Base-by-base conservation (phyloP, 2,797 vertebrate genomes). In the Myripristis murdjan region DNA sequence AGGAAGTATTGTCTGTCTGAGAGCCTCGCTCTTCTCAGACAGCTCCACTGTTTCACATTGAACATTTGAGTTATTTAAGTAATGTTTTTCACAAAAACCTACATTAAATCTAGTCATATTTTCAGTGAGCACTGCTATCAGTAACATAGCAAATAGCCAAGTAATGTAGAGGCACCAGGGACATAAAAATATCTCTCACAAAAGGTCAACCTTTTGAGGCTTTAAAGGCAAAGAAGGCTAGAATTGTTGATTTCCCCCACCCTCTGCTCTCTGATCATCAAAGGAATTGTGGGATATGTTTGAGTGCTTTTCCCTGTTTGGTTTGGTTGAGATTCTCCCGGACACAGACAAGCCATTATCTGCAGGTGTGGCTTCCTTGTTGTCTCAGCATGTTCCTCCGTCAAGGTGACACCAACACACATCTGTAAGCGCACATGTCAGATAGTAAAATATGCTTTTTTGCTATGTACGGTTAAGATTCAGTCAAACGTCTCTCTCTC, bases 271-370 rank as follows among this genome's bases (percentile, higher is more conserved):
- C 72, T 33, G 59, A 44, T 81, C 53, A 86, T 86, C 70, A 85
- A 75, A 82, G 63, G 69, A 83, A 77, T 58, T 75, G 59, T 63
- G 7, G 56, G 66, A 76, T 56, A 70, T 16, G 35, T 71, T 67
- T 80, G 84, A 90, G 84, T 88, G 87, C 79, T 90, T 91, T 88
- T 87, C 69, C 60, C 63, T 90, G 85, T 91, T 81, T 57, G 57
- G 56, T 57, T 85, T 83, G 81, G 87, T 75, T 54, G 37, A 73
- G 62, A 66, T 79, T 58, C 49, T 65, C 47, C 47, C 57, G 75
- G 77, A 87, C 86, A 87, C 47, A 74, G 71, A 63, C 55, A 75
- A 76, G 64, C 83, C 81, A 84, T 90, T 89, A 85, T 79, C 73
- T 76, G 56, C 64, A 64, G 31, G 16, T 28, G 64, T 35, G 54